Evolutionary conservation across 2,888 invertebrate genomes (phyloP).

Genomic region (Apodemia hepburni): DNA sequence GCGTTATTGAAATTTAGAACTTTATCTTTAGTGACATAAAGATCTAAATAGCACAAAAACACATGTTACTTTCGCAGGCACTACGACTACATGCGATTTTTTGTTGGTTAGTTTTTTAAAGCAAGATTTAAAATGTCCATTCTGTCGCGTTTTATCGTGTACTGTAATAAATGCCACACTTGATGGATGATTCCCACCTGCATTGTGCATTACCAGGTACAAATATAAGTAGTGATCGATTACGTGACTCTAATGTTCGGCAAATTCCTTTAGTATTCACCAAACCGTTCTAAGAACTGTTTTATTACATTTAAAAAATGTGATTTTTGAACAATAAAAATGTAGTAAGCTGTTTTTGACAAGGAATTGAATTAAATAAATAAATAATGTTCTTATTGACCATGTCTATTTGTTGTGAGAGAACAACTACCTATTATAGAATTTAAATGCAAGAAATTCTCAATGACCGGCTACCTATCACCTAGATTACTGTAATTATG

Average conservation of each 20-base stretch:
- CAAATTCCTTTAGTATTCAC: neutral
- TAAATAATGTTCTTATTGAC: neutral
- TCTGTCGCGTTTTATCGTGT: constrained; percentile 58
- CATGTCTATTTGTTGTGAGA: no score
- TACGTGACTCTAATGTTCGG: neutral
- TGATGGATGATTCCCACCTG: constrained; percentile 55
- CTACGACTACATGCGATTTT: constrained; percentile 40
- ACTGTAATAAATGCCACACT: constrained; percentile 60
- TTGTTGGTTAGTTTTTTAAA: constrained; percentile 66
- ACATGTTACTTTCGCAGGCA: neutral
- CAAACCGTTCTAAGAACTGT: constrained; percentile 4
- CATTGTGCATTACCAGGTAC: constrained; percentile 17
- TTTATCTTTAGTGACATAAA: no score
- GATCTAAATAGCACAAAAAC: neutral
- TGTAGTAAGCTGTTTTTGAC: neutral
- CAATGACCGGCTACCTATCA: no score
- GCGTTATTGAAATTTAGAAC: no score
- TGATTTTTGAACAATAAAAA: neutral
- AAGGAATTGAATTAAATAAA: neutral
- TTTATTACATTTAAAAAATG: constrained; percentile 3
- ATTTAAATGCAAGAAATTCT: no score
- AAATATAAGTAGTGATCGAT: constrained; percentile 9
- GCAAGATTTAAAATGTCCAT: constrained; percentile 74
- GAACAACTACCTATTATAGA: no score
- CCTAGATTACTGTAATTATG: no score